Conservation (phyloP, 2,797 vertebrate genomes). For the Chiroxiphia lanceolata region DNA sequence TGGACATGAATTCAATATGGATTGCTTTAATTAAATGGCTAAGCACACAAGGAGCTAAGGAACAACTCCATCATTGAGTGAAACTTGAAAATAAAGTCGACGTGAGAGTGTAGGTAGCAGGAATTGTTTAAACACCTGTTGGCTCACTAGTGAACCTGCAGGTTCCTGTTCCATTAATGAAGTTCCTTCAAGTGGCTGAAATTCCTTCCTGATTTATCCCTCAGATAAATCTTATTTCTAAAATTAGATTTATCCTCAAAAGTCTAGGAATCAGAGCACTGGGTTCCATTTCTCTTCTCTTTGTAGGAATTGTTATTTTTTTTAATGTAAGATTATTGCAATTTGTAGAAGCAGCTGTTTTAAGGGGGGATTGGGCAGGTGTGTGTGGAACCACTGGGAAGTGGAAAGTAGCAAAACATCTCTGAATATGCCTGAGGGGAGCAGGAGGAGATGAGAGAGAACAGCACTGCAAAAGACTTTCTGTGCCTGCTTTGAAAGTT, state of each 20-base stretch:
- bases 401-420: neutral
- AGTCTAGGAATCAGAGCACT: slow-evolving; percentile 14
- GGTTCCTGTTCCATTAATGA: neutral
- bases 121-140: slow-evolving; percentile 59
- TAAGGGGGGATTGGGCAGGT: neutral
- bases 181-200: slow-evolving; percentile 21
- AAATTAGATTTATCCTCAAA: slow-evolving; percentile 17
- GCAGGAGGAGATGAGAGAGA: neutral
- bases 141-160: slow-evolving; percentile 25
- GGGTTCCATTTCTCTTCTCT: slow-evolving; percentile 3
- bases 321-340: neutral
- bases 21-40: slow-evolving; percentile 85
- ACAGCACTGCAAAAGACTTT: neutral
- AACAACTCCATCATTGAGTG: slow-evolving; percentile 81
- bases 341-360: neutral
- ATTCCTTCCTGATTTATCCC: neutral
- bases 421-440: neutral
- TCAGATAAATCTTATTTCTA: neutral
- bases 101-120: slow-evolving; percentile 13
- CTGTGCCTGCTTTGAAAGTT: neutral
- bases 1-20: slow-evolving; percentile 85
- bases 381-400: neutral
- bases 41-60: slow-evolving; percentile 80
- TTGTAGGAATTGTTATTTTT: neutral
- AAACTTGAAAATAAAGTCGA: slow-evolving; percentile 78